These are phyloP conservation scores for Triplophysa rosa DNA, from an alignment of 2,113 vertebrate species.

Conservation along the genomic window DNA sequence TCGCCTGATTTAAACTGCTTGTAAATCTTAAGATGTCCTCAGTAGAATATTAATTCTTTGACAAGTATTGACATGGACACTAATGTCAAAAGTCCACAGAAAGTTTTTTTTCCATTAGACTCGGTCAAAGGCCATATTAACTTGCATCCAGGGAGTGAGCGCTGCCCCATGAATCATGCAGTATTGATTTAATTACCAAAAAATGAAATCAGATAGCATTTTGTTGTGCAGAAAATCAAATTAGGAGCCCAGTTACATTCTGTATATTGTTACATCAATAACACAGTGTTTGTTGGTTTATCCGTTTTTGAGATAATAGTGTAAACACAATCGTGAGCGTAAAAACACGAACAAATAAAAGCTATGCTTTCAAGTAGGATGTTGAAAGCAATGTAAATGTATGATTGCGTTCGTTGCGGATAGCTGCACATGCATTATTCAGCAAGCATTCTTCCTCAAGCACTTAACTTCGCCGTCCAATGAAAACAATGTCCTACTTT, in stretches of 20 bases:
- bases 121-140: constrained; percentile 6
- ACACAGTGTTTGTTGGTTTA: background rate
- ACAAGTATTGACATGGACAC: background rate
- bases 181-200: constrained; percentile 4
- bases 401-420: constrained; percentile 5
- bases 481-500: constrained; percentile 20
- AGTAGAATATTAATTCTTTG: background rate
- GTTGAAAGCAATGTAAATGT: constrained; percentile 16
- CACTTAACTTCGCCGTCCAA: constrained; percentile 7
- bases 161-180: background rate
- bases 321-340: background rate
- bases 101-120: background rate
- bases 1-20: background rate
- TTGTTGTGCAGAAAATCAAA: background rate
- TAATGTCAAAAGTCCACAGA: background rate
- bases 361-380: background rate
- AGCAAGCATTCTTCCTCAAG: constrained; percentile 19
- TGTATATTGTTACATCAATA: background rate
- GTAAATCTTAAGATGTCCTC: too few relatives aligned
- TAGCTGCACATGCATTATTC: constrained; percentile 16
- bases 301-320: background rate
- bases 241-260: background rate
- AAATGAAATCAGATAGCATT: background rate
- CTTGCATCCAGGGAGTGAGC: background rate
- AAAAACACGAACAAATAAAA: background rate